These are phyloP conservation scores for Stenopsyche tienmushanensis DNA, from an alignment of 1,140 invertebrate genomes.

Conservation along the genomic window DNA sequence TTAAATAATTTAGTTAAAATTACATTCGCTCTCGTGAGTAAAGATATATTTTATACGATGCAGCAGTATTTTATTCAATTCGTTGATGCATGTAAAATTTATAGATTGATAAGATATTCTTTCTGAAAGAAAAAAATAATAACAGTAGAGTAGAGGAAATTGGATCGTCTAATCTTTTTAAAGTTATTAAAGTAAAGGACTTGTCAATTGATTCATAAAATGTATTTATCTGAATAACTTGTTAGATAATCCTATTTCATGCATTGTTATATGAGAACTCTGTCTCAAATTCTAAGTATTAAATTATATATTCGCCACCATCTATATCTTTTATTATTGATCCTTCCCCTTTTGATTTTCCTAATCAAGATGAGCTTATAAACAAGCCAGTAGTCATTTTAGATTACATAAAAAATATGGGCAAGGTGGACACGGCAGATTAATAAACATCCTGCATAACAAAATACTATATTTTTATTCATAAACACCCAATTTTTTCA, in stretches of 20 bases:
- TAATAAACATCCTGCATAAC: no score
- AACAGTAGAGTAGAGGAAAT: conserved; percentile 14
- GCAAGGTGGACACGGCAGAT: no score
- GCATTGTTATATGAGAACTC: conserved; percentile 19
- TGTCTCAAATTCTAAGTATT: conserved; percentile 23
- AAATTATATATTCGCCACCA: no score
- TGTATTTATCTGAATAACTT: conserved; percentile 16
- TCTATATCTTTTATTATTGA: no score
- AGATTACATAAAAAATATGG: no score
- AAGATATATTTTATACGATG: not conserved
- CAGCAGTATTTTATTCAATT: not conserved
- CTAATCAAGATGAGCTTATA: no score
- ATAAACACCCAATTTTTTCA: no score
- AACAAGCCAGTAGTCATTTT: no score
- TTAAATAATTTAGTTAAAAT: not conserved
- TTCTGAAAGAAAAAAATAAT: conserved; percentile 20
- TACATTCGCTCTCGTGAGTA: not conserved
- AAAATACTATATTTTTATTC: no score
- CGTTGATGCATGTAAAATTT: not conserved
- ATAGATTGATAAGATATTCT: conserved; percentile 16
- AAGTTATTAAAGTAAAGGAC: conserved; percentile 20
- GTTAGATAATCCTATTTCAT: conserved; percentile 24
- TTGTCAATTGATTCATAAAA: conserved; percentile 24
- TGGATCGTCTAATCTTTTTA: conserved; percentile 10
- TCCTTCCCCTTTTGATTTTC: no score